These are phyloP conservation scores for Cenopis cana DNA, from an alignment of 2,888 invertebrate species.

Conservation along the genomic window DNA sequence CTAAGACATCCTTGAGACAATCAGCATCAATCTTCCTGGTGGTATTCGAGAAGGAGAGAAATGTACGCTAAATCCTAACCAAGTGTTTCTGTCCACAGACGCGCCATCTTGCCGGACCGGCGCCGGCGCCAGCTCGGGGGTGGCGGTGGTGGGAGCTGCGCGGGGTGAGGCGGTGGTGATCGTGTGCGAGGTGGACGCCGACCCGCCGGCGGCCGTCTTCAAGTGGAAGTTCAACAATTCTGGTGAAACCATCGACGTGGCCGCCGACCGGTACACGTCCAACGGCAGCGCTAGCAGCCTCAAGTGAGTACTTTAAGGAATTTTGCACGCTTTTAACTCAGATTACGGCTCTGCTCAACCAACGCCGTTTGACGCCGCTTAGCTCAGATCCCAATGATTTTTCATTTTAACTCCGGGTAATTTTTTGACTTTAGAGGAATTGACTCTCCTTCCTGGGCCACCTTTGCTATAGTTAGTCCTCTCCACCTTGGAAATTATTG, in stretches of 20 bases:
- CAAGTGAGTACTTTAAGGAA: conserved; percentile 75
- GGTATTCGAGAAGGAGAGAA: not conserved
- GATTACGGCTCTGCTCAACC: too few relatives aligned
- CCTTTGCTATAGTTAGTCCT: too few relatives aligned
- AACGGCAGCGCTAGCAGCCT: conserved; percentile 91
- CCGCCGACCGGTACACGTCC: conserved; percentile 90
- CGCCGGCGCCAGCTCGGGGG: conserved; percentile 84
- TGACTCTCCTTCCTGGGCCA: too few relatives aligned
- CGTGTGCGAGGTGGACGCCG: conserved; percentile 95
- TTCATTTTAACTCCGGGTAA: too few relatives aligned
- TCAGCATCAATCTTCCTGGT: too few relatives aligned
- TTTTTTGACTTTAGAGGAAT: too few relatives aligned
- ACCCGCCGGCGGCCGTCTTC: conserved; percentile 95
- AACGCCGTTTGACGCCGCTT: too few relatives aligned
- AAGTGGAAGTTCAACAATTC: conserved; percentile 98
- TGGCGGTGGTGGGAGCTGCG: conserved; percentile 94
- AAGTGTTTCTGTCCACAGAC: conserved; percentile 82
- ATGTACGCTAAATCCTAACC: not conserved
- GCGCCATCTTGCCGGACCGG: conserved; percentile 89
- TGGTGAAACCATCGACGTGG: conserved; percentile 94
- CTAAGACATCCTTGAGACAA: too few relatives aligned
- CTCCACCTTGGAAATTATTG: too few relatives aligned
- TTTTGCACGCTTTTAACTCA: too few relatives aligned
- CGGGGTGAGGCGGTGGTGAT: conserved; percentile 94
- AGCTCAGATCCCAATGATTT: too few relatives aligned